Evolutionary conservation across 2,113 vertebrate species (phyloP).

Genomic region (Gulo gulo): DNA sequence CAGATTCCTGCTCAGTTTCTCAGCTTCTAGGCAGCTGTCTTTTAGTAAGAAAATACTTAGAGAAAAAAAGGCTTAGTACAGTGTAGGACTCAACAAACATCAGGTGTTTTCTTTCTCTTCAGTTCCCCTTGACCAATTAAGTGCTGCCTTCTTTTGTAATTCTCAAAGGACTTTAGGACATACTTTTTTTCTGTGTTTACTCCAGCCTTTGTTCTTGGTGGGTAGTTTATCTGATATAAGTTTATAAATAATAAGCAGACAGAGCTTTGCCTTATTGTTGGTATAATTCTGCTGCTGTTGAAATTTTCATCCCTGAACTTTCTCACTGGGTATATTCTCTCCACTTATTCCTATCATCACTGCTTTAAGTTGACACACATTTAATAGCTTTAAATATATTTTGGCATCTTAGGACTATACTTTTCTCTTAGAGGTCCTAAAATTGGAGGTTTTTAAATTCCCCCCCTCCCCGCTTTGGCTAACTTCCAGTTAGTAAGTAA

Average conservation of each 20-base stretch:
- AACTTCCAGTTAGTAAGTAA: not conserved
- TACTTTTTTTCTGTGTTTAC: not conserved
- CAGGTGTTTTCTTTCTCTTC: not conserved
- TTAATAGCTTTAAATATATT: not conserved
- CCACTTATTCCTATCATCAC: not conserved
- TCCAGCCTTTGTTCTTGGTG: not conserved
- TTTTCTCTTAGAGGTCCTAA: not conserved
- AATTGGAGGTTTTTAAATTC: not conserved
- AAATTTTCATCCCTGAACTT: not conserved
- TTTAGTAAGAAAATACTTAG: not conserved
- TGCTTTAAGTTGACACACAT: not conserved
- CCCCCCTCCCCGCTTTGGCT: not conserved
- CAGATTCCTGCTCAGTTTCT: not conserved
- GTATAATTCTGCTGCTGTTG: not conserved
- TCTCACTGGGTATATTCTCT: not conserved
- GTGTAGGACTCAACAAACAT: not conserved
- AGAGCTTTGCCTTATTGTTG: not conserved
- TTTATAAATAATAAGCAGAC: not conserved
- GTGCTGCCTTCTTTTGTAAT: not conserved
- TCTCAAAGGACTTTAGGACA: not conserved
- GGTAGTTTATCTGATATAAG: not conserved
- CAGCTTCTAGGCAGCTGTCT: not conserved
- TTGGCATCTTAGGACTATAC: not conserved
- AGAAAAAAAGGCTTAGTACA: not conserved
- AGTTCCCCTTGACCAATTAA: not conserved